Evolutionary conservation across 2,797 vertebrate genomes (phyloP).

Genomic region (Ctenopoma multispine): DNA sequence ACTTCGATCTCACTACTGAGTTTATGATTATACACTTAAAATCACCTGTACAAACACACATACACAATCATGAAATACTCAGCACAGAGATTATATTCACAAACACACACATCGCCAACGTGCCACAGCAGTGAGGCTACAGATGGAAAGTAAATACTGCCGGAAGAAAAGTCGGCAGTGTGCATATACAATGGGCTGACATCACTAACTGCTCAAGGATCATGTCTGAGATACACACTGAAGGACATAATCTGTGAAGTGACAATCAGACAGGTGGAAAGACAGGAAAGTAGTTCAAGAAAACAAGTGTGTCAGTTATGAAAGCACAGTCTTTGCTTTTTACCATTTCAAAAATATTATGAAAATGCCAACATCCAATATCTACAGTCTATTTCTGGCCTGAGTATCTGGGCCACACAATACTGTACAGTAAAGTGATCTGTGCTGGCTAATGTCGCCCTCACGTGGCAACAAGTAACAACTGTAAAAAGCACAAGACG

Average conservation of each 20-base stretch:
- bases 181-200: not conserved
- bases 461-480: constrained; percentile 43
- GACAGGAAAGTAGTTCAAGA: not conserved
- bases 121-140: not conserved
- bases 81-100: not conserved
- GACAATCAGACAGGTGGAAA: constrained; percentile 1
- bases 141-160: constrained; percentile 15
- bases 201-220: constrained; percentile 5
- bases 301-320: not conserved
- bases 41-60: too few species aligned
- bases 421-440: not conserved
- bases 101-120: not conserved
- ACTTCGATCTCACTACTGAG: too few species aligned
- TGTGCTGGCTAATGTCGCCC: constrained; percentile 44
- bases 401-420: constrained; percentile 13
- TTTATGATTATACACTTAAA: too few species aligned
- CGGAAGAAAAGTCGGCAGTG: not conserved
- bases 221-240: not conserved
- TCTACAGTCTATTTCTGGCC: not conserved
- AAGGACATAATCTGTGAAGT: not conserved
- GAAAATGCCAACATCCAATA: constrained; percentile 7
- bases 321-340: not conserved
- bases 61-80: not conserved
- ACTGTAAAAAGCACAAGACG: not conserved
- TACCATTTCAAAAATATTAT: not conserved